Conservation (phyloP, 2,888 invertebrate species). For the Sarcophaga rosellei region DNA sequence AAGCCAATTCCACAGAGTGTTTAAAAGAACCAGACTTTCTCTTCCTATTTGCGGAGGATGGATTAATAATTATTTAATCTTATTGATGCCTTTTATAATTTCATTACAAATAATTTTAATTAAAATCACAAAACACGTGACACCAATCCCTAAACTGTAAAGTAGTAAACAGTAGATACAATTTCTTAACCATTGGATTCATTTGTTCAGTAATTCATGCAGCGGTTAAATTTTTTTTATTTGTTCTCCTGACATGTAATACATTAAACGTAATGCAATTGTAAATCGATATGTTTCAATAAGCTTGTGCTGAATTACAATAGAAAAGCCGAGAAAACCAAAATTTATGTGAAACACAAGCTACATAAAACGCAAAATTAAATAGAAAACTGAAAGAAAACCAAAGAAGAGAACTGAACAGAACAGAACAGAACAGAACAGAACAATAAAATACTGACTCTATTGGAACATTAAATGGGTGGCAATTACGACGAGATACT, state of each 20-base stretch:
- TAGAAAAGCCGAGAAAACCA: neutral
- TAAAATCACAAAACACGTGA: constrained; percentile 13
- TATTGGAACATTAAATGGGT: constrained; percentile 17
- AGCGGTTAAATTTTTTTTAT: too few species aligned
- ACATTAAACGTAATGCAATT: constrained; percentile 33
- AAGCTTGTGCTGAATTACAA: constrained; percentile 19
- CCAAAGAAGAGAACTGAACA: neutral
- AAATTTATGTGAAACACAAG: constrained; percentile 36
- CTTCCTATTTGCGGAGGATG: too few species aligned
- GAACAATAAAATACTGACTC: neutral
- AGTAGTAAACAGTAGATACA: neutral
- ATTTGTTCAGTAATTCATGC: neutral
- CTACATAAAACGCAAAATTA: neutral
- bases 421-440: neutral
- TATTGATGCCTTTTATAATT: too few species aligned
- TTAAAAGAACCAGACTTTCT: too few species aligned
- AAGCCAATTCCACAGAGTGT: too few species aligned
- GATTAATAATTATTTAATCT: too few species aligned
- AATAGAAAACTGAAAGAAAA: neutral
- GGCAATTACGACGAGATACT: constrained; percentile 7
- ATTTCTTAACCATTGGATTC: neutral
- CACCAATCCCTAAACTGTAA: neutral
- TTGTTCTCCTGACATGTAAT: neutral
- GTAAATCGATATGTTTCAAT: constrained; percentile 54
- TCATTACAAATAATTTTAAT: constrained; percentile 28